Evolutionary conservation across 1,140 invertebrate genomes (phyloP).

Genomic region (Pantala flavescens): DNA sequence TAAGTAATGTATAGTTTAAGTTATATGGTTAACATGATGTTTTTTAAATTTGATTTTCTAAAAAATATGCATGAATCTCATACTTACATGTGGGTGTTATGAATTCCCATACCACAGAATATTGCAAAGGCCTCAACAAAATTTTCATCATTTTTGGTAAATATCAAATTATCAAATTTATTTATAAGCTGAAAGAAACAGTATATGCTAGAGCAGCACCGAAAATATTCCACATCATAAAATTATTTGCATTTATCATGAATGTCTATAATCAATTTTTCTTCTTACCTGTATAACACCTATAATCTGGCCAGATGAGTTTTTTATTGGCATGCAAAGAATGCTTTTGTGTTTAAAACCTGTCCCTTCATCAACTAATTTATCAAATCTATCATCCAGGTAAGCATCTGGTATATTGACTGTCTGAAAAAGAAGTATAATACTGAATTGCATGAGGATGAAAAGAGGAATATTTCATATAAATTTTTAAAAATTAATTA

Average conservation of each 20-base stretch:
- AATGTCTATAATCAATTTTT: background rate
- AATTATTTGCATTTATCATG: background rate
- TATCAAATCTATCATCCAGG: constrained; percentile 83
- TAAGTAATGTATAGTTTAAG: too few species aligned
- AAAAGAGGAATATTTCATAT: too few species aligned
- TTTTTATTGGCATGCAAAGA: constrained; percentile 87
- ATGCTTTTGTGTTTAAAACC: constrained; percentile 74
- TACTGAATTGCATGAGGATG: background rate
- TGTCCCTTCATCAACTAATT: constrained; percentile 63
- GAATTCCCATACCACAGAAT: constrained; percentile 95
- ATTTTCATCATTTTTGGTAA: constrained; percentile 87
- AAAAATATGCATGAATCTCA: constrained; percentile 7
- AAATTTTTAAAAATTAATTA: too few species aligned
- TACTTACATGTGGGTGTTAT: constrained; percentile 84
- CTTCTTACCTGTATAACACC: constrained; percentile 71
- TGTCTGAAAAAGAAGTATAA: constrained; percentile 43
- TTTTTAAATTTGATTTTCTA: constrained; percentile 17
- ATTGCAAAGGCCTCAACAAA: constrained; percentile 94
- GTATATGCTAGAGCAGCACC: constrained; percentile 12
- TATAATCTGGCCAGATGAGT: constrained; percentile 77
- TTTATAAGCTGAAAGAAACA: constrained; percentile 61
- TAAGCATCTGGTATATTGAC: constrained; percentile 86
- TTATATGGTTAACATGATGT: constrained; percentile 9
- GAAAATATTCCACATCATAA: background rate
- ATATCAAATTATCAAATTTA: constrained; percentile 79